Base-by-base conservation (phyloP, 2,797 vertebrate species). In the Pseudochirops corinnae region DNA sequence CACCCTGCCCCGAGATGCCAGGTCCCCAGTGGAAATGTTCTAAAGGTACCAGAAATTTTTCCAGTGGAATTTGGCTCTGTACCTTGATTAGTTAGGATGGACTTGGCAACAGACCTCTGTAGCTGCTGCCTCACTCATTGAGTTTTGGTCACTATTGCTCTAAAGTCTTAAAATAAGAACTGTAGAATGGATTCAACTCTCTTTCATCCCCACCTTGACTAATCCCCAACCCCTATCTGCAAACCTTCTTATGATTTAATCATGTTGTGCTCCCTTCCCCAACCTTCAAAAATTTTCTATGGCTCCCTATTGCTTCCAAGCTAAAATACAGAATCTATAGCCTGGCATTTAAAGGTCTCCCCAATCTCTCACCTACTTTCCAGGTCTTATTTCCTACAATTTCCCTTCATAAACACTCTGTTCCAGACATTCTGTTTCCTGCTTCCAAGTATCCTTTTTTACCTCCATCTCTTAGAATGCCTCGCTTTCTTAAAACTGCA, bases 101-200 rank as follows among this genome's bases (percentile, higher is more conserved):
- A 24, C 21, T 31, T 46, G 10, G 18, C n/a, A 39, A 74, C 67
- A 39, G n/a, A 12, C 67, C 21, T 39, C n/a, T 74, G 53, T 0
- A 50, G n/a, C 31, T 95, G 94, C 87, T 31, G n/a, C 91, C 0
- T 1, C 18, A 91, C 56, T 56, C 21, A 62, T 39, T 31, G 56
- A 92, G 39, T 39, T 87, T 82, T 91, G 67, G 62, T 95, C 56
- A 53, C 58, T 18, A 39, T 39, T 82, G 67, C 90, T 62, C 56
- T 82, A 91, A 96, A 93, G 46, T 90, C 87, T 94, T 82, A 91
- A 94, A 95, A 91, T 94, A 16, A 97, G 92, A 95, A 95, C 92
- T 31, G 28, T 55, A 29, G 90, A 91, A 90, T 53, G 50, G 94
- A 94, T 87, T 92, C 28, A 50, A 94, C 74, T 62, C 52, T 96